Base-by-base conservation (phyloP, 2,888 invertebrate genomes). In the Adela reaumurella region DNA sequence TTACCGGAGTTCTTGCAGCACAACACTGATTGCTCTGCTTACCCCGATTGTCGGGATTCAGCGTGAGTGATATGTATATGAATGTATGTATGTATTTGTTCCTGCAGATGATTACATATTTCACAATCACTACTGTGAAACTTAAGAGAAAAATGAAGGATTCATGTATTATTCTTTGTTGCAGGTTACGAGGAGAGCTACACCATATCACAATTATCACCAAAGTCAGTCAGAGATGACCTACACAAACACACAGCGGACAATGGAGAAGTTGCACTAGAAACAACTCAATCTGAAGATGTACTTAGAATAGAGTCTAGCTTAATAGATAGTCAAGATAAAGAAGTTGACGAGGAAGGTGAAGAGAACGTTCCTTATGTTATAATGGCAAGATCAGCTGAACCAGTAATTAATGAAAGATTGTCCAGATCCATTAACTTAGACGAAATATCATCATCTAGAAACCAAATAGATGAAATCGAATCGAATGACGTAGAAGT, bases 191-290 rank as follows among this genome's bases (percentile, higher is more conserved):
- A 82, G 57, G 80, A 83, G 56, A 60, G 67, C 16, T 82, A 80
- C 63, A 78, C 83, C 43, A 83, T 87, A 70, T 86, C 88, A 2
- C 87, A 87, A 63, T 76, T 87, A 51, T 88, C 88, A 55, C 88
- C 88, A 55, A 87, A 86, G 62, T 88, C 88, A 0, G 76, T 68
- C 3, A 62, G 59, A 20, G 57, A 65, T 41, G 59, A 70, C 17
- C 46, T 49, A 10, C 45, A 52, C 41, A 16, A 49, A 42, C 41
- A 52, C 17, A 51, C 52, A 48, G 45, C 43, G 14, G 45, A 51
- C 46, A 18, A 52, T n/a, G 29, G 51, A 28, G 45, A 51, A 11
- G 28, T 51, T 8, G 60, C 71, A 19, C 55, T 73, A 49, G 66
- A 71, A 55, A 78, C 73, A 1, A 72, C 69, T 54, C 59, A 64